Percentiles rank a stretch among this genome's conserved stretches.
These are phyloP conservation scores for Dusona sp. DNA, from an alignment of 2,888 invertebrate species.

Conservation along the genomic window DNA sequence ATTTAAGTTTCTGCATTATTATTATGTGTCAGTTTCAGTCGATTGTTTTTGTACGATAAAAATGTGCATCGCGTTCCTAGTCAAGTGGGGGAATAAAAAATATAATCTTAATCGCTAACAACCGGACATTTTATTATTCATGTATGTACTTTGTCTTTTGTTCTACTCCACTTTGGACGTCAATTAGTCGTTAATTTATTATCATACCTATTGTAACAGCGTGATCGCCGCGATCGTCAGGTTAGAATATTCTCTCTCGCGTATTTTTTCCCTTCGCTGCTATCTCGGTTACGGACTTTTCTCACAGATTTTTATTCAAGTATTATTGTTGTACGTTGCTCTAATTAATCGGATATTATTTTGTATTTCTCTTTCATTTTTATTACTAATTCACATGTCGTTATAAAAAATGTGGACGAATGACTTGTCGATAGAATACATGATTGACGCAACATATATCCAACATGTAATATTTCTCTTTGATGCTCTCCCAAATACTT, in stretches of 20 bases:
- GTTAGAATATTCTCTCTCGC: constrained; percentile 36
- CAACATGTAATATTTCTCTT: constrained; percentile 71
- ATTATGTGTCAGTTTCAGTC: constrained; percentile 31
- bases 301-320: constrained; percentile 13
- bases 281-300: constrained; percentile 39
- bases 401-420: constrained; percentile 79
- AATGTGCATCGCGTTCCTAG: constrained; percentile 56
- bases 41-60: constrained; percentile 42
- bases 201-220: constrained; percentile 51
- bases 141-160: constrained; percentile 5
- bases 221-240: constrained; percentile 31
- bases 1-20: not conserved
- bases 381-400: constrained; percentile 48
- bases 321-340: constrained; percentile 51
- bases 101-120: constrained; percentile 48
- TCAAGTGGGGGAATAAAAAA: constrained; percentile 64
- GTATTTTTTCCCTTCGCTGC: constrained; percentile 17
- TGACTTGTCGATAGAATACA: constrained; percentile 72
- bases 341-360: constrained; percentile 29
- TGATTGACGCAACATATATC: constrained; percentile 71
- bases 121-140: constrained; percentile 20
- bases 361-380: constrained; percentile 10
- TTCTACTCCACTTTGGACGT: constrained; percentile 52
- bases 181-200: constrained; percentile 48
- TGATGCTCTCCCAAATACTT: constrained; percentile 23